Evolutionary conservation across 2,113 vertebrate species (phyloP), one percentile per base, ranked within the genome.

Genomic region (Nettapus auritus): DNA sequence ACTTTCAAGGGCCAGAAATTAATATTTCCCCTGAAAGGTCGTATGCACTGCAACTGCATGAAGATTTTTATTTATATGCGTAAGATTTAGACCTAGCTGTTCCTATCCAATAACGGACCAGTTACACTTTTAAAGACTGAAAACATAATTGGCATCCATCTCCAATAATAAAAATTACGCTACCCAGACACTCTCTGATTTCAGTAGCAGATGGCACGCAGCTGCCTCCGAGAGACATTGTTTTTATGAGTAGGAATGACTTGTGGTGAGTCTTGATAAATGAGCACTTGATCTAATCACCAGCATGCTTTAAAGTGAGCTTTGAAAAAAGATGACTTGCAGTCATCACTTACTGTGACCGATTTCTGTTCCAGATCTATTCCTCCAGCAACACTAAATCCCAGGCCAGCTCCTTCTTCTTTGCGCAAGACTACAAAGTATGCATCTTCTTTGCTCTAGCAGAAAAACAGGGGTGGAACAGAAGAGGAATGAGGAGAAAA

Each of bases 301-400:
- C 64, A 91, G 79, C 52, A 76, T 74, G 63, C 66, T 88, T 63
- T 86, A 71, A 91, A 82, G 42, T 26, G 40, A 78, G 63, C 57
- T 95, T 89, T 69, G 52, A 57, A 16, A 70, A 88, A 85, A 95
- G 68, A 84, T 46, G 7, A 68, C 86, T 75, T n/a, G 57, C 34
- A 93, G 31, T 64, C 23, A 90, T 88, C 81, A 97, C 98, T 99
- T 97, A 99, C 99, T 80, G 98, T 98, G 89, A 99, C 89, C 62
- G 97, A 92, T 93, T 98, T 98, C 67, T 99, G 99, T 94, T 99
- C 99, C 83, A 98, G 97, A 83, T 99, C 99, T 55, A 97, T 91
- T 92, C 99, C 99, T 96, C 99, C 99, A 86, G 99, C 98, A 83
- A 99, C 98, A 67, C 99, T 99, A 92, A 99, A 99, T 53, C 99